Conservation (phyloP, 2,888 invertebrate genomes). For the Willowsia nigromaculata region DNA sequence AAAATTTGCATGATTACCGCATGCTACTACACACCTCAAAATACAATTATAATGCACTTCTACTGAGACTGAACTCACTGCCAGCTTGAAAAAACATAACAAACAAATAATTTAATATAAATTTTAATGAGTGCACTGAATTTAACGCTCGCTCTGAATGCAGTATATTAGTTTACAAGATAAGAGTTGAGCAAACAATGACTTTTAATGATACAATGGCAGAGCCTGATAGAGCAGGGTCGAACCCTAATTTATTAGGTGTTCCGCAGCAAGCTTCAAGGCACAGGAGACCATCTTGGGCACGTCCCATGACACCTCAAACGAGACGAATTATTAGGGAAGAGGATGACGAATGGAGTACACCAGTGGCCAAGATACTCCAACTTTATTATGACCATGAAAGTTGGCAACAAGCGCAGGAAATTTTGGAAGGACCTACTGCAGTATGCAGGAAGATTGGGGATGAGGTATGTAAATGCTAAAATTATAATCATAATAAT, state of each 20-base stretch:
- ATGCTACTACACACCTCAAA: conserved; percentile 29
- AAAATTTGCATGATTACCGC: conserved; percentile 46
- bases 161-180: not conserved
- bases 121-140: not conserved
- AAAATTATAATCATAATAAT: not conserved
- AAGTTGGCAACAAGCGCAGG: conserved; percentile 77
- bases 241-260: conserved; percentile 26
- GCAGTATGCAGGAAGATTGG: conserved; percentile 77
- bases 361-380: conserved; percentile 76
- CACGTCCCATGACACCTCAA: conserved; percentile 60
- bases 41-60: conserved; percentile 28
- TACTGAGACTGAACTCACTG: conserved; percentile 20
- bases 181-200: conserved; percentile 50
- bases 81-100: conserved; percentile 26
- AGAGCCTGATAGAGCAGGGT: conserved; percentile 30
- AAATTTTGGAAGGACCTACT: conserved; percentile 76
- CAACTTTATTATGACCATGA: conserved; percentile 75
- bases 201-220: conserved; percentile 62
- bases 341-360: conserved; percentile 77
- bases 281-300: conserved; percentile 57
- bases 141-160: not conserved
- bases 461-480: conserved; percentile 77
- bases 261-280: conserved; percentile 45
- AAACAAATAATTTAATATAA: not conserved
- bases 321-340: conserved; percentile 56